These are phyloP conservation scores for Oxygymnocypris stewartii DNA, from an alignment of 2,113 vertebrate species.

Conservation along the genomic window DNA sequence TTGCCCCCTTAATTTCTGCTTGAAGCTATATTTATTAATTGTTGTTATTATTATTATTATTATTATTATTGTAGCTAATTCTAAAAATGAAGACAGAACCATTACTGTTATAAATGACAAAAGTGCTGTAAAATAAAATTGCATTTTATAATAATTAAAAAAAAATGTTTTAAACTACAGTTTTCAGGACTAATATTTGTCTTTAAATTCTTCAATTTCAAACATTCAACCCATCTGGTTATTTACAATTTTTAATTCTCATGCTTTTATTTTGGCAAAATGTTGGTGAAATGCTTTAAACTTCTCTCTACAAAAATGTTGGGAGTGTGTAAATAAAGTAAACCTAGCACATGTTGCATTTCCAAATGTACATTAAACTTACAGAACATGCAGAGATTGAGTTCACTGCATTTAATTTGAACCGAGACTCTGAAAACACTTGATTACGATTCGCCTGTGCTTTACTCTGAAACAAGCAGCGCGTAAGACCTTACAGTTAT, in stretches of 20 bases:
- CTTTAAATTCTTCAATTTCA: background rate
- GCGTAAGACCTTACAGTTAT: background rate
- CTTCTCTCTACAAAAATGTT: background rate
- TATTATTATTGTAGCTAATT: background rate
- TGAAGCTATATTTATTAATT: too few relatives aligned
- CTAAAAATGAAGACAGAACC: background rate
- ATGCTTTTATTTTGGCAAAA: background rate
- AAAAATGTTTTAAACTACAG: background rate
- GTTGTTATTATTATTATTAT: background rate
- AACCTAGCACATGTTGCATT: background rate
- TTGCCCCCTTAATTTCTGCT: too few relatives aligned
- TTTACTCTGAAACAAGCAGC: background rate
- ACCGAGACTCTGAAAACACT: background rate
- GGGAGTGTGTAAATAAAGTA: background rate
- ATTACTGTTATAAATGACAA: background rate
- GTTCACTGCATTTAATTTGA: background rate
- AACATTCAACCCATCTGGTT: background rate
- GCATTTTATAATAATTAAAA: background rate
- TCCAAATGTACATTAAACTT: too few relatives aligned
- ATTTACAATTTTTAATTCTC: background rate
- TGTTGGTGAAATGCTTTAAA: background rate
- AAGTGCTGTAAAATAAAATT: background rate
- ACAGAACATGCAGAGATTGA: too few relatives aligned
- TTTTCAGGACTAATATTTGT: background rate
- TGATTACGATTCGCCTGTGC: background rate